Evolutionary conservation across 1,140 invertebrate genomes (phyloP), one percentile per base, ranked within the genome.

Genomic region (Panagrolaimus sp.): DNA sequence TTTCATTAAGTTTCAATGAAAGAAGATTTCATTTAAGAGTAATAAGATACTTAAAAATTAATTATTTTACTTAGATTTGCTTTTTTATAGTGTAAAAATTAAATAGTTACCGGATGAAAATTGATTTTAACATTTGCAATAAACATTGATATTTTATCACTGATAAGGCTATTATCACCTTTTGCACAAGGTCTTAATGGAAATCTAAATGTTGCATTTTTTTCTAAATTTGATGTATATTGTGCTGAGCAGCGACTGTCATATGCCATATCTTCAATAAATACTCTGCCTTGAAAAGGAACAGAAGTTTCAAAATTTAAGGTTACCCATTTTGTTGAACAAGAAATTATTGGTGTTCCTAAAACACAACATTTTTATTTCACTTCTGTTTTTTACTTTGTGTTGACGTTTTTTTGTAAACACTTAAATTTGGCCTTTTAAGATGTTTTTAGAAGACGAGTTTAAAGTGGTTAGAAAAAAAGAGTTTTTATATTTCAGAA

Each of bases 301-400:
- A 57, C n/a, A 20, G 51, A 57, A 20, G 51, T 57, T 27, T 57
- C 27, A 27, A 57, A 57, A 57, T 16, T 57, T 27, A 57, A 27
- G 51, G 51, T 57, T 57, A 57, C 8, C 51, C 51, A 57, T 27
- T 57, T 57, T 20, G 51, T 57, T 57, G 51, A 57, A 27, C 51
- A 57, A 11, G 51, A 25, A 25, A 57, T 57, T 20, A 25, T 27
- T 25, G 51, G 51, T 25, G 51, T 57, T n/a, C 51, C 51, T 57
- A 57, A 57, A 57, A 20, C 20, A 57, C 27, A 20, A 11, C 11
- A 11, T 57, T 57, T n/a, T n/a, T n/a, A n/a, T n/a, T n/a, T 27
- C n/a, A 57, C 20, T 27, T 25, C 5, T 27, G 27, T 25, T 20
- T 20, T 27, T 57, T 20, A 16, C 20, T 13, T 25, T 57, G 20